Percentiles rank a stretch among this genome's conserved stretches.
These are phyloP conservation scores for Crocuta crocuta DNA, from an alignment of 2,113 vertebrate genomes.

Conservation along the genomic window DNA sequence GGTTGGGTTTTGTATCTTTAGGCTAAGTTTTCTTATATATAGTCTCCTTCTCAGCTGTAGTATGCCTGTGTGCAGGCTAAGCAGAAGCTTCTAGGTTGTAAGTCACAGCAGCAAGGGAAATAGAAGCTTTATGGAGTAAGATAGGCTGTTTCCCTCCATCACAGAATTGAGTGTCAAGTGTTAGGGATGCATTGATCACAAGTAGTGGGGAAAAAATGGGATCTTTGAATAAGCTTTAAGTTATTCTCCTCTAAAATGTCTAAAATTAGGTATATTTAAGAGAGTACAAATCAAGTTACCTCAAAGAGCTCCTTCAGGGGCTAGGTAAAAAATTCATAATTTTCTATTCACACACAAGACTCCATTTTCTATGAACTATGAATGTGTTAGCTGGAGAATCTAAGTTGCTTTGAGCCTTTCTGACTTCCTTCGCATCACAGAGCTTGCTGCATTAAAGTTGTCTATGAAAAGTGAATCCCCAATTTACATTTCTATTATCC, in stretches of 20 bases:
- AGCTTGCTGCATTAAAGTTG: background rate
- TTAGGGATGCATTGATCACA: too few relatives aligned
- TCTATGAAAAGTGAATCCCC: background rate
- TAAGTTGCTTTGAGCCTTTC: background rate
- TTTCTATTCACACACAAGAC: background rate
- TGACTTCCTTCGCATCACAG: background rate
- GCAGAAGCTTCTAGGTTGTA: background rate
- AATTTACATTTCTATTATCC: background rate
- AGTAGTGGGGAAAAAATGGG: background rate
- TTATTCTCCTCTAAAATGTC: background rate
- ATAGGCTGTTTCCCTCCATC: background rate
- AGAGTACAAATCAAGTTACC: background rate
- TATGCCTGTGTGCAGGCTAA: background rate
- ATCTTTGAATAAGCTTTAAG: background rate
- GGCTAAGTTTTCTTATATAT: background rate
- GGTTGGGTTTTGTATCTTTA: background rate
- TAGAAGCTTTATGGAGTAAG: background rate
- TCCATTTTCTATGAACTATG: background rate
- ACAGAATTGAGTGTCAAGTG: background rate
- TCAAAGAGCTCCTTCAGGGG: background rate
- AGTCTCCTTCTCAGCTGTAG: background rate
- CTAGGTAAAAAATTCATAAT: background rate
- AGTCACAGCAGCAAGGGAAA: background rate
- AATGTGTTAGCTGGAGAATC: background rate
- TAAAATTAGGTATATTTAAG: background rate